Base-by-base conservation (phyloP, 2,888 invertebrate genomes). In the Selenia dentaria region DNA sequence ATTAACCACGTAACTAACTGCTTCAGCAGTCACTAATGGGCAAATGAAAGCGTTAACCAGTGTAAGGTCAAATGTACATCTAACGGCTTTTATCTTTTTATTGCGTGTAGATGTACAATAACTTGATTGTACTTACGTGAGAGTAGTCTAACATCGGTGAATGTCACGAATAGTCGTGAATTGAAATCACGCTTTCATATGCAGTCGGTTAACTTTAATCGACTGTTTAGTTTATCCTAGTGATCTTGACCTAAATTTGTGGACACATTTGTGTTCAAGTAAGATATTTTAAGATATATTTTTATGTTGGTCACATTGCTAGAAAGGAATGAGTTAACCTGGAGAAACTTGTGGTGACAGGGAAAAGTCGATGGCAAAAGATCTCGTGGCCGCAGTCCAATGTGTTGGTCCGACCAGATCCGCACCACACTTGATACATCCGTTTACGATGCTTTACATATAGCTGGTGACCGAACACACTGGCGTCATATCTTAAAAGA, bases 101-200 rank as follows among this genome's bases (percentile, higher is more conserved):
- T 61, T 55, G 54, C 54, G 53, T 51, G 34, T 55, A 51, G 53
- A 61, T 59, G 46, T 45, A 39, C 42, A 47, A 46, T 59, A 57
- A 59, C 54, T 49, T 53, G 53, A 2, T 51, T 39, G 46, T 50
- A 16, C 5, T 9, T 38, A 56, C 52, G 60, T 58, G 63, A 62
- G 67, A 56, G 57, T 25, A 36, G 14, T 16, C 11, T 59, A 39
- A 45, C 25, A 42, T 38, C 29, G 24, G 50, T 51, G 43, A 51
- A 47, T 50, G 59, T 67, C 75, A 74, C 70, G 77, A 75, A 62
- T 70, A 74, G 67, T 74, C 74, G 76, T 77, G 74, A 64, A 44
- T 34, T 35, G 14, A 45, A 31, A 55, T 63, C 68, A 68, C 69
- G 68, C 61, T 38, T 43, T 33, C 39, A 48, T 48, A 39, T 36